phyloP scores from a whole-genome alignment of 2,888 invertebrate genomes.

The Pristionchus maxplancki region DNA sequence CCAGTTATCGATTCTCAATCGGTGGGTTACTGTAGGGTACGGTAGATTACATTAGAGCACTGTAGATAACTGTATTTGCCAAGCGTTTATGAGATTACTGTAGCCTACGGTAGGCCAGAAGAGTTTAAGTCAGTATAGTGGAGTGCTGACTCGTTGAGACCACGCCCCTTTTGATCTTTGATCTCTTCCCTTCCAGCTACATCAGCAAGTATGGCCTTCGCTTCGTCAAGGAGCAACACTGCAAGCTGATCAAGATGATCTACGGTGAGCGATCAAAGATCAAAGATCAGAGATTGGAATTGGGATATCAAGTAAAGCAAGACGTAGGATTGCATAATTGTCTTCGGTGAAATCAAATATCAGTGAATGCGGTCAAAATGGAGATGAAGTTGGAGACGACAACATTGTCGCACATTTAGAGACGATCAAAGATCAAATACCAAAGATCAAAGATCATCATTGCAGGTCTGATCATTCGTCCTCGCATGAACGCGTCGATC shows the following conservation, averaged over 20 bases:
- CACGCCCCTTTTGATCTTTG: background rate
- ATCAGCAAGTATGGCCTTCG: constrained; percentile 57
- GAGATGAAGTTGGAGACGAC: no score
- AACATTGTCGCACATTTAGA: no score
- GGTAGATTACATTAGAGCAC: background rate
- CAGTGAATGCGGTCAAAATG: no score
- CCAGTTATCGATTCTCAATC: background rate
- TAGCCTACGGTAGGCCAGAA: background rate
- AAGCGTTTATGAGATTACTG: no score
- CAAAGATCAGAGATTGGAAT: background rate
- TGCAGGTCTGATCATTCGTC: constrained; percentile 27
- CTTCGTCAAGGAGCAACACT: constrained; percentile 54
- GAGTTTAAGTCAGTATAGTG: no score
- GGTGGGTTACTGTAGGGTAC: background rate
- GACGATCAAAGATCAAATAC: background rate
- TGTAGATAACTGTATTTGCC: background rate
- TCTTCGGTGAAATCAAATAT: no score
- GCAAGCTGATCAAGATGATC: constrained; percentile 54
- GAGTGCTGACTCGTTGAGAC: no score
- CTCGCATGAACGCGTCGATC: background rate
- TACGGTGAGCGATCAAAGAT: constrained; percentile 27
- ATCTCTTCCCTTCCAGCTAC: constrained; percentile 51
- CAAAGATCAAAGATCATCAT: background rate
- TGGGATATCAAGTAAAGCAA: no score
- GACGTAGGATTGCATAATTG: no score